Conservation (phyloP, 1,140 invertebrate genomes). For the Vanessa tameamea region DNA sequence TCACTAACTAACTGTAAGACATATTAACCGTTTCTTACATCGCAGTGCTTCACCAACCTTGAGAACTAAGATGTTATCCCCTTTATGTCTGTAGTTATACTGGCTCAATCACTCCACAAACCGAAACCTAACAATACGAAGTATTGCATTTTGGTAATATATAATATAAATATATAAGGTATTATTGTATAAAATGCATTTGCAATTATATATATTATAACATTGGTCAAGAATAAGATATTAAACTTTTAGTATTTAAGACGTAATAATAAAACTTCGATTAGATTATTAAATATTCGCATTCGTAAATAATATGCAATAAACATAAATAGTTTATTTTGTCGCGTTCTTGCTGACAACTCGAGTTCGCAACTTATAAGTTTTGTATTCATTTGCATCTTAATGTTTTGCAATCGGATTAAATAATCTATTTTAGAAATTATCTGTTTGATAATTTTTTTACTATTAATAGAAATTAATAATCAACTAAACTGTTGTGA, state of each 20-base stretch:
- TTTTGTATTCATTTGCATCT: not conserved
- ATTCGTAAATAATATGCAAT: not conserved
- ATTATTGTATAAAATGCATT: too few relatives aligned
- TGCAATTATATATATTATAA: too few relatives aligned
- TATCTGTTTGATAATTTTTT: not conserved
- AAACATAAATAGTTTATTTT: conserved; percentile 1
- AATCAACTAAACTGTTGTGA: too few relatives aligned
- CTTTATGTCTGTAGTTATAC: too few relatives aligned
- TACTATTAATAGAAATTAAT: not conserved
- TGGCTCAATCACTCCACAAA: too few relatives aligned
- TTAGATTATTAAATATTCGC: not conserved
- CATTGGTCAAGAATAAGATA: not conserved
- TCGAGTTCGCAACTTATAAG: not conserved
- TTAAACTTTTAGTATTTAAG: not conserved
- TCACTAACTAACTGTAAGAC: too few relatives aligned
- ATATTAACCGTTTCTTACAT: too few relatives aligned
- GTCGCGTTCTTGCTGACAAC: not conserved
- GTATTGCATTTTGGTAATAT: too few relatives aligned
- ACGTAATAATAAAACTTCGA: not conserved
- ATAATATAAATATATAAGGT: too few relatives aligned
- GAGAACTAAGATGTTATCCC: too few relatives aligned
- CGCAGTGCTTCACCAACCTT: too few relatives aligned
- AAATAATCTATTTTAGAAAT: not conserved
- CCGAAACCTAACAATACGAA: too few relatives aligned
- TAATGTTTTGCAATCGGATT: not conserved